Evolutionary conservation across 2,113 vertebrate species (phyloP), one percentile per base, ranked within the genome.

Genomic region (Pterophyllum scalare): DNA sequence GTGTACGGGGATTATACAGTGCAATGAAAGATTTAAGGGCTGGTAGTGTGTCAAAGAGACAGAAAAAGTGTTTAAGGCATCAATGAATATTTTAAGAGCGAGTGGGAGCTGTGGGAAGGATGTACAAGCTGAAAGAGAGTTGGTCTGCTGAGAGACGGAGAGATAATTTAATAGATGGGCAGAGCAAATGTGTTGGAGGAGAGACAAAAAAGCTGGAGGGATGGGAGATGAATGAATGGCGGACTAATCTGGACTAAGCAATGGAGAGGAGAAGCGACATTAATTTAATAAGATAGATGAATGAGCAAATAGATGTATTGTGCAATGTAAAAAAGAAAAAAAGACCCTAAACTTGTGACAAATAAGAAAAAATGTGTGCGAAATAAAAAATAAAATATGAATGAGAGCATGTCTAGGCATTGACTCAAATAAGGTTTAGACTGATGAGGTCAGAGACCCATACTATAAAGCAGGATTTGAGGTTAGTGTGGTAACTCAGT

Each of bases 71-170:
- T 90, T 93, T 89, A 90, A 93, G 92, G 90, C 88, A 75, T 90
- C 86, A 89, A 93, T 94, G 82, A 94, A 94, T 94, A 93, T 94
- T 93, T 94, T 88, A 94, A 86, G 87, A 88, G 82, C 10, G 77
- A 89, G 75, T 46, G 38, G 83, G 83, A 90, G 85, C 89, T 56
- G 86, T 60, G 89, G 88, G 82, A 93, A 82, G 70, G 78, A 89
- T 56, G 80, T 85, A 62, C 67, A 86, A 80, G 85, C 77, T 76
- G 82, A 89, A 64, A 86, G 87, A 67, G 88, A 91, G 80, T 77
- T 49, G 82, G 76, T 64, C 87, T 84, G 93, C 87, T 83, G 92
- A 90, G 91, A 90, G 92, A 92, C 88, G 28, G 83, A 88, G 83
- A 79, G 91, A 91, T 88, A 92, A 93, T 91, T 91, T 84, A 90